Evolutionary conservation across 2,113 vertebrate genomes (phyloP).

Genomic region (Neopipo cinnamomea): DNA sequence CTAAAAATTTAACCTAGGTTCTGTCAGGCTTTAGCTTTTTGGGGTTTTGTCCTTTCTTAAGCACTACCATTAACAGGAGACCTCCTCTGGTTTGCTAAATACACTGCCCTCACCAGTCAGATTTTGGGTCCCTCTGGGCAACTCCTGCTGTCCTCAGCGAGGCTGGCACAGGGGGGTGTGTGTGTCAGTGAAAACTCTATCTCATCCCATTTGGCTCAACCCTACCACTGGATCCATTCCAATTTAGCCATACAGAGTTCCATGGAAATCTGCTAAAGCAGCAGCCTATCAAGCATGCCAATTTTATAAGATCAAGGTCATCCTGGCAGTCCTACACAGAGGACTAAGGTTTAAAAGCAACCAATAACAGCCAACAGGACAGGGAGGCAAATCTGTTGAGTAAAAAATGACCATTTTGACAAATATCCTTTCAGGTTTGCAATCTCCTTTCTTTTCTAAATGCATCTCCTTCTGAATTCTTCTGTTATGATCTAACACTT

Average conservation of each 20-base stretch:
- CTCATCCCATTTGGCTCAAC: conserved; percentile 19
- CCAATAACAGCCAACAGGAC: neutral
- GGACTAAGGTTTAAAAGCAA: conserved; percentile 22
- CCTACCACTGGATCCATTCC: neutral
- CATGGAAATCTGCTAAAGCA: conserved; percentile 13
- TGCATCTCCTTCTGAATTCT: neutral
- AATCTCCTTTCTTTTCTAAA: neutral
- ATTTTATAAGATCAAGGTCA: conserved; percentile 18
- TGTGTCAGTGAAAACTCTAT: neutral
- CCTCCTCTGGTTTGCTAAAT: neutral
- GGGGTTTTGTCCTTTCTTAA: neutral
- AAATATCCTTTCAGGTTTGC: neutral
- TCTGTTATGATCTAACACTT: neutral
- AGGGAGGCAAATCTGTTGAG: neutral
- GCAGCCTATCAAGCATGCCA: neutral
- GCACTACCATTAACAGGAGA: neutral
- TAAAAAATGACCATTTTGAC: neutral
- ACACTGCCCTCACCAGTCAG: neutral
- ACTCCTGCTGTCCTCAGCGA: neutral
- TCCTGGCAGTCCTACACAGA: neutral
- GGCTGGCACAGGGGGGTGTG: neutral
- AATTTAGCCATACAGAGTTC: neutral
- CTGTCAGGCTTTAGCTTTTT: neutral
- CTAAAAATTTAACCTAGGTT: neutral
- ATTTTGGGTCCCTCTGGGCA: neutral